Evolutionary conservation across 2,113 vertebrate species (phyloP), one percentile per base, ranked within the genome.

Genomic region (Hyperopisus bebe): DNA sequence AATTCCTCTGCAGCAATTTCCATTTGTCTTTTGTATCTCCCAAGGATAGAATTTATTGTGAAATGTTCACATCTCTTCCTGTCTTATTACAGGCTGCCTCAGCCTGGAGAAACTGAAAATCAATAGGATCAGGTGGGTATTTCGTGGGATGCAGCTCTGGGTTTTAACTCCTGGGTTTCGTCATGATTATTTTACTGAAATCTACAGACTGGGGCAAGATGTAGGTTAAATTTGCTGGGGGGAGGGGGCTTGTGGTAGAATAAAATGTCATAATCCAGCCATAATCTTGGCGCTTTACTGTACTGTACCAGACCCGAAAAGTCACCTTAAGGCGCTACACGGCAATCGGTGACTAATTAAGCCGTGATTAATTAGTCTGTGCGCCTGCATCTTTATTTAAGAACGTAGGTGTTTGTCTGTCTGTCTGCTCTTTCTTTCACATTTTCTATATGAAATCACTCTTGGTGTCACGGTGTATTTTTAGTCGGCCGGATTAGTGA

Each of bases 11-110:
- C 55, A 66, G 90, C 85, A 90, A 89, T 90, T 91, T 92, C 87
- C 66, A 89, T 91, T 89, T 90, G 92, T 91, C 86, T 89, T 89
- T 92, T 90, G 48, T 89, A 89, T 50, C 21, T 46, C 89, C 51
- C 62, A 84, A 86, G 89, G 89, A 92, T 90, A 51, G 82, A 91
- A 90, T 92, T 88, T 84, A 90, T 90, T 91, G 88, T 91, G 92
- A 93, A 90, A 92, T 85, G 11, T 90, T 92, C 87, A 91, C 91
- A 91, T 74, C 55, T 66, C 55, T 66, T 87, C 85, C 85, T 90
- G 87, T 88, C 90, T 84, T 90, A 85, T 88, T 90, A 88, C 86
- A 48, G 31, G 39, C 42, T 70, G 42, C 47, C 82, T 17, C 80
- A n/a, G 17, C 80, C 80, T 51, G 15, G 10, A n/a, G 90, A 86